Conservation (phyloP, 2,888 invertebrate species). For the Drosophila trichaetosa region DNA sequence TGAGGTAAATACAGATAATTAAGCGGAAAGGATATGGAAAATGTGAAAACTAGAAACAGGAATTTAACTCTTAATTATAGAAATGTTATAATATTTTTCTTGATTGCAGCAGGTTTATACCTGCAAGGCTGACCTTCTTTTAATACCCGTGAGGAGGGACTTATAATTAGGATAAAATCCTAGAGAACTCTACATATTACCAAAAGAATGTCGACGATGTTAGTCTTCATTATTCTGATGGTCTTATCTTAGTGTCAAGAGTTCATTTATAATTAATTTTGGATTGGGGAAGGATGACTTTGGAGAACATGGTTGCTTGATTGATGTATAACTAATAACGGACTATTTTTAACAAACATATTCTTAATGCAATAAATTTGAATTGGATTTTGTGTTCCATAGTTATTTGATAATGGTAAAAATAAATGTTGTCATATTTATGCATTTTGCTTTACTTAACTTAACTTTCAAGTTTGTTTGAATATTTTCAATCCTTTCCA, state of each 20-base stretch:
- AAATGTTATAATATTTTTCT: background rate
- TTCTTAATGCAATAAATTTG: background rate
- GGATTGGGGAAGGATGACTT: background rate
- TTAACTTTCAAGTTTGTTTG: background rate
- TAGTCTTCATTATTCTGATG: background rate
- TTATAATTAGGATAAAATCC: accelerated
- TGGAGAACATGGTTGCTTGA: background rate
- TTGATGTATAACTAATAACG: accelerated
- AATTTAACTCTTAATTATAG: background rate
- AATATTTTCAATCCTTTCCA: background rate
- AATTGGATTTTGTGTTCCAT: background rate
- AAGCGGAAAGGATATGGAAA: background rate
- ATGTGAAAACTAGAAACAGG: background rate
- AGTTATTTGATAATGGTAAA: background rate
- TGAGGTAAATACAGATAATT: constrained; percentile 27
- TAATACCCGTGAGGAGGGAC: background rate
- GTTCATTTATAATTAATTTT: background rate
- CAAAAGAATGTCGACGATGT: background rate
- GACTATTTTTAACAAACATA: background rate
- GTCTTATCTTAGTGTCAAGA: background rate
- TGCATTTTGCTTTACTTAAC: background rate
- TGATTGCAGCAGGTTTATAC: background rate
- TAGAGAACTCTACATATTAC: background rate
- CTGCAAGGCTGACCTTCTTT: background rate
- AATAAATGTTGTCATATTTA: background rate